Base-by-base conservation (phyloP, 2,797 vertebrate genomes). In the Ctenopoma kingsleyae region DNA sequence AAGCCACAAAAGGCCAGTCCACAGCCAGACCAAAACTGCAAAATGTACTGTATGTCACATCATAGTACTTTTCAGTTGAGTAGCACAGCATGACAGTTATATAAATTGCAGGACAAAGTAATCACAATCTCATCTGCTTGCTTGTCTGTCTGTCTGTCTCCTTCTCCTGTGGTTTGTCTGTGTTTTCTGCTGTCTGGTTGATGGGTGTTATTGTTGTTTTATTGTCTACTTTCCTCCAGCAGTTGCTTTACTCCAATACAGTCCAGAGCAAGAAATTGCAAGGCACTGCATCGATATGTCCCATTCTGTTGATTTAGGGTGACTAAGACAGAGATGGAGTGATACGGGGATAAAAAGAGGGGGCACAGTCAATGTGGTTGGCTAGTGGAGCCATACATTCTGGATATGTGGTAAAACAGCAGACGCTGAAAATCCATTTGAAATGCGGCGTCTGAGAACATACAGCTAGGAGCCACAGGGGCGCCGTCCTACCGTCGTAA, bases 371-470 rank as follows among this genome's bases (percentile, higher is more conserved):
- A 46, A 46, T 58, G 77, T 40, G 73, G 66, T 60, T 8, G 43
- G 65, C 67, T 58, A 8, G 55, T 22, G 63, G 77, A 81, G 82
- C 59, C 74, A 15, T 71, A 61, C 76, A 57, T 74, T 59, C 44
- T 61, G 83, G 69, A 76, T 69, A 64, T 86, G 78, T 85, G 82
- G 84, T 88, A 79, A 86, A 89, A 87, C 62, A 86, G 78, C 67
- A 87, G 82, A 81, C 62, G 62, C 15, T 55, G 52, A 69, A 76
- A 80, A 90, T 78, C 81, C 71, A 83, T 91, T 88, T 82, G 78
- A 90, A 88, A 90, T 62, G 74, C 30, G 69, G 78, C 57, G 76
- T 61, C 80, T 51, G 64, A 77, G 73, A 84, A 84, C 80, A 19
- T 80, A 80, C 61, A 85, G 86, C 71, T 41, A 3, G 62, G 63